phyloP scores from a whole-genome alignment of 2,113 vertebrate genomes.

The Hydrolagus affinis region DNA sequence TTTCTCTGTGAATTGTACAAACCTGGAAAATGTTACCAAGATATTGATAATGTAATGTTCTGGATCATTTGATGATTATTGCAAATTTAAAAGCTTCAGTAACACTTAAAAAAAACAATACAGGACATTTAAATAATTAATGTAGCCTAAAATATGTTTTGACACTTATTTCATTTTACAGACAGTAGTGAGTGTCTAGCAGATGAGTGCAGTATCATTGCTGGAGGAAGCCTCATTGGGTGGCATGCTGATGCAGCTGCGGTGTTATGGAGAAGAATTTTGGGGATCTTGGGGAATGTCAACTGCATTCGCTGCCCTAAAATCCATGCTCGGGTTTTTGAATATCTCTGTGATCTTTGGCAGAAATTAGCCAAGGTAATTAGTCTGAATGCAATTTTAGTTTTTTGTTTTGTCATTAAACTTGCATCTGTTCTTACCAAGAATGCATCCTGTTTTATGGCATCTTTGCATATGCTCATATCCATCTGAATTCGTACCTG shows the following conservation, averaged over 20 bases:
- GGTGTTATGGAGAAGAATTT: slow-evolving; percentile 86
- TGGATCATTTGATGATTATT: background rate
- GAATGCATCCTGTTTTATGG: too few relatives aligned
- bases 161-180: slow-evolving; percentile 42
- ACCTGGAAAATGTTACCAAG: too few relatives aligned
- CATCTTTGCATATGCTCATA: background rate
- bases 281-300: slow-evolving; percentile 93
- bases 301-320: slow-evolving; percentile 83
- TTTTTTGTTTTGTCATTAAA: background rate
- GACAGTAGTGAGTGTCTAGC: slow-evolving; percentile 87
- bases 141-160: background rate
- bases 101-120: background rate
- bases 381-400: background rate
- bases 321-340: slow-evolving; percentile 87
- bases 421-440: slow-evolving; percentile 7
- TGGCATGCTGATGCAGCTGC: slow-evolving; percentile 94
- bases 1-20: background rate
- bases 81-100: background rate
- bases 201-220: slow-evolving; percentile 91
- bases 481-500: background rate
- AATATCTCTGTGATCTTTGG: slow-evolving; percentile 87
- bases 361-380: slow-evolving; percentile 90
- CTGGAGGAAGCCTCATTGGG: slow-evolving; percentile 83
- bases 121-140: slow-evolving; percentile 2
- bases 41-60: background rate